phyloP scores from a whole-genome alignment of 2,888 invertebrate species.

The Caenorhabditis becei region DNA sequence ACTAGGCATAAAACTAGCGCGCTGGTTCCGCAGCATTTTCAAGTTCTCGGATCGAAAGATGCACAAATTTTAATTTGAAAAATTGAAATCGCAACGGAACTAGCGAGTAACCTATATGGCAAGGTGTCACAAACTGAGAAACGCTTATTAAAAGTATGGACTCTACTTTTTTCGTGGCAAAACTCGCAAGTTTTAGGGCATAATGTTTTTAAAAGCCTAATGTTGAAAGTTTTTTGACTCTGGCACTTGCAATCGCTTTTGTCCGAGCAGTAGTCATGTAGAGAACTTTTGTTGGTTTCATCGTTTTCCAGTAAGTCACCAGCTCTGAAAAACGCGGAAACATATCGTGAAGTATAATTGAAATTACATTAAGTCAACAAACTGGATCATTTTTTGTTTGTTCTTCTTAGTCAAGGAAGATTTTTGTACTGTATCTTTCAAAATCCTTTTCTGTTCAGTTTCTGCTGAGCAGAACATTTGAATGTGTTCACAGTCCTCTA shows the following conservation, averaged over 20 bases:
- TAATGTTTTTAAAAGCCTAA: conserved; percentile 42
- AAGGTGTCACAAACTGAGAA: no score
- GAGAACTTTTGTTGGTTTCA: not conserved
- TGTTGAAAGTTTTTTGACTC: conserved; percentile 44
- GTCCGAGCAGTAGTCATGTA: not conserved
- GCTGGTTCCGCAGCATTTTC: no score
- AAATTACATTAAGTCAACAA: conserved; percentile 24
- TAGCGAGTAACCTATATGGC: no score
- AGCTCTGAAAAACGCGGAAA: not conserved
- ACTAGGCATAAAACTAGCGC: no score
- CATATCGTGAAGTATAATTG: not conserved
- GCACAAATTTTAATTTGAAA: no score
- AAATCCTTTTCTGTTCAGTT: conserved; percentile 2
- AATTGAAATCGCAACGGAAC: no score
- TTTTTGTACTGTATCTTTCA: conserved; percentile 31
- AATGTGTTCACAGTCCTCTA: conserved; percentile 41
- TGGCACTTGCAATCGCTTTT: conserved; percentile 27
- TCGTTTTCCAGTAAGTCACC: no score
- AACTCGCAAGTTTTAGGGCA: conserved; percentile 57
- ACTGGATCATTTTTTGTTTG: conserved; percentile 20
- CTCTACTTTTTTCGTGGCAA: conserved; percentile 30
- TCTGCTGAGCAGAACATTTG: conserved; percentile 24
- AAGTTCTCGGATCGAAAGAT: no score
- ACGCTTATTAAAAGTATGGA: no score
- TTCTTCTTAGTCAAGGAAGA: conserved; percentile 11